Conservation (phyloP, 2,888 invertebrate genomes). For the Patella depressa region DNA sequence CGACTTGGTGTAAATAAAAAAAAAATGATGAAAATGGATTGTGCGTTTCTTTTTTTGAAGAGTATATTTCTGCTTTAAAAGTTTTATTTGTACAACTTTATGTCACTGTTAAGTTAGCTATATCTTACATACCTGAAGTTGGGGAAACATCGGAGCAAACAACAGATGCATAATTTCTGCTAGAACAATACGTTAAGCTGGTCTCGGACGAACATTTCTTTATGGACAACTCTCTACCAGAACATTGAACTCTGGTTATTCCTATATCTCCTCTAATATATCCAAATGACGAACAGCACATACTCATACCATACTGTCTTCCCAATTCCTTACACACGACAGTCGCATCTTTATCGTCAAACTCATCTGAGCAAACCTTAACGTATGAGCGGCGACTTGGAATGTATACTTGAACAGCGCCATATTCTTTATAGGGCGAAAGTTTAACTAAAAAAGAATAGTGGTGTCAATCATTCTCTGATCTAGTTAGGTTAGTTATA, state of each 20-base stretch:
- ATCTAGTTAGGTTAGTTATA: too few species aligned
- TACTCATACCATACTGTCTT: conserved; percentile 63
- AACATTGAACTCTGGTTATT: conserved; percentile 73
- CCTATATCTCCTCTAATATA: conserved; percentile 36
- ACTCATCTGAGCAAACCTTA: conserved; percentile 82
- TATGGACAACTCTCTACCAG: conserved; percentile 44
- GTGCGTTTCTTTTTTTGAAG: too few species aligned
- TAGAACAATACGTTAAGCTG: conserved; percentile 30
- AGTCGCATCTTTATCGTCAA: conserved; percentile 77
- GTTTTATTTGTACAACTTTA: too few species aligned
- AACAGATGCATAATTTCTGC: conserved; percentile 55
- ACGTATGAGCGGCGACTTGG: conserved; percentile 34
- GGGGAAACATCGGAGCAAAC: conserved; percentile 45
- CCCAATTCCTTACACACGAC: conserved; percentile 70
- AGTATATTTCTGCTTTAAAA: too few species aligned
- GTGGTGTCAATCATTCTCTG: too few species aligned
- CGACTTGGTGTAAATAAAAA: too few species aligned
- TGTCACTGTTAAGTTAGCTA: too few species aligned
- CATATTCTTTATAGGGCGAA: conserved; percentile 48
- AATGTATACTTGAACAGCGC: conserved; percentile 45
- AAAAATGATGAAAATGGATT: too few species aligned
- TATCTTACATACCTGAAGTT: conserved; percentile 12
- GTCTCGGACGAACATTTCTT: conserved; percentile 37
- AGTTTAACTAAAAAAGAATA: conserved; percentile 41
- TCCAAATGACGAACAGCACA: conserved; percentile 52